Evolutionary conservation across 2,888 invertebrate species (phyloP).

Genomic region (Agriopis marginaria): DNA sequence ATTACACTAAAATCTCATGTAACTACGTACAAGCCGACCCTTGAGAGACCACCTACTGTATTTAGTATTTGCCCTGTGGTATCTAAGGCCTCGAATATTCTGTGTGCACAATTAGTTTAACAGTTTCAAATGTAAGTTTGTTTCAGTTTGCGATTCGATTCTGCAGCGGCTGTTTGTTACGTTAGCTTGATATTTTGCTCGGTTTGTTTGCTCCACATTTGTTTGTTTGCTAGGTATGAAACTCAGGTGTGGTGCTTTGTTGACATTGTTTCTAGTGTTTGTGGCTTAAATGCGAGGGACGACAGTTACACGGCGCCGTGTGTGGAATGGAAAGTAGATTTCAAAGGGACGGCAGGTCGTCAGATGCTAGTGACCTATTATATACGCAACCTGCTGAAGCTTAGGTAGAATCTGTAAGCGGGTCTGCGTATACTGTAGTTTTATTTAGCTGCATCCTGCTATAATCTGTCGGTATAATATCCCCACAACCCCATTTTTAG

Average conservation of each 20-base stretch:
- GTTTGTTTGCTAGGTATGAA: constrained; percentile 33
- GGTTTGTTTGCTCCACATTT: constrained; percentile 27
- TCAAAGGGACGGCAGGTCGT: background rate
- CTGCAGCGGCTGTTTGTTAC: constrained; percentile 39
- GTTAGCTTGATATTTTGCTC: constrained; percentile 43
- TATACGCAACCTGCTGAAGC: too few species aligned
- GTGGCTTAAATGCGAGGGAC: constrained; percentile 24
- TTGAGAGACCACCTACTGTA: constrained; percentile 60
- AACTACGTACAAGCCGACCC: constrained; percentile 30
- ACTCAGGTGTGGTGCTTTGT: constrained; percentile 30
- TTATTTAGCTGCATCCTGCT: background rate
- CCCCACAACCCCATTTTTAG: too few species aligned
- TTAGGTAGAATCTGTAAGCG: too few species aligned
- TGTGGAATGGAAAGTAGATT: constrained; percentile 6
- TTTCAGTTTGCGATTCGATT: constrained; percentile 53
- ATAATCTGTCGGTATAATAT: too few species aligned
- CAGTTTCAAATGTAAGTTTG: constrained; percentile 67
- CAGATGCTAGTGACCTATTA: background rate
- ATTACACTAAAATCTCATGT: constrained; percentile 3
- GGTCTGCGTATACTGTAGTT: background rate
- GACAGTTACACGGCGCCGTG: constrained; percentile 4
- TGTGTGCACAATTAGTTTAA: constrained; percentile 77
- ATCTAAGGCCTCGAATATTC: constrained; percentile 53
- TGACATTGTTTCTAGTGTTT: constrained; percentile 25
- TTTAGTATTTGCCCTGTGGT: constrained; percentile 59